A percentile compares a stretch with the other conserved stretches of the same genome.
These are phyloP conservation scores for Limulus polyphemus DNA, from an alignment of 2,888 invertebrate species.

Conservation along the genomic window DNA sequence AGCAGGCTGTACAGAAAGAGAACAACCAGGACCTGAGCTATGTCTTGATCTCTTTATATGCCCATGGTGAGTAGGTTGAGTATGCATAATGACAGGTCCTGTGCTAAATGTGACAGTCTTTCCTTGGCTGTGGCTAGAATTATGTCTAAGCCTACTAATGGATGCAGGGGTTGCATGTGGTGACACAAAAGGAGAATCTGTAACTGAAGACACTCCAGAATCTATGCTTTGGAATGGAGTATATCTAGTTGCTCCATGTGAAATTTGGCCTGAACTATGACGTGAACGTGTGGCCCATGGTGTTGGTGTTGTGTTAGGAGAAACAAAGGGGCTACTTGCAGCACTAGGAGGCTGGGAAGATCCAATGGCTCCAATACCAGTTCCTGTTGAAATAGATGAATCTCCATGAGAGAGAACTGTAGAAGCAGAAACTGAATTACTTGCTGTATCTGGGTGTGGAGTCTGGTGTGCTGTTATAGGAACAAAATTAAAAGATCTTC, in stretches of 20 bases:
- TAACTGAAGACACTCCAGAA: constrained; percentile 31
- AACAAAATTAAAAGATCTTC: constrained; percentile 69
- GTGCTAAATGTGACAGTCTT: constrained; percentile 21
- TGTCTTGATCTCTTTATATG: constrained; percentile 27
- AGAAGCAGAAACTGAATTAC: constrained; percentile 9
- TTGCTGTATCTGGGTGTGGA: constrained; percentile 25
- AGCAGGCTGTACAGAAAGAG: constrained; percentile 6
- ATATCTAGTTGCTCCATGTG: constrained; percentile 20
- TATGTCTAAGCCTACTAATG: constrained; percentile 19
- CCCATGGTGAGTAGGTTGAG: constrained; percentile 11
- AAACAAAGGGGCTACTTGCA: constrained; percentile 65
- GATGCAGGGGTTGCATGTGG: constrained; percentile 29
- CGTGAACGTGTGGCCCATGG: constrained; percentile 30
- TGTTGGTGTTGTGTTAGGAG: constrained; percentile 48
- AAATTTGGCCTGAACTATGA: constrained; percentile 32
- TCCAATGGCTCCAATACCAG: constrained; percentile 16
- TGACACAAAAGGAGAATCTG: constrained; percentile 32
- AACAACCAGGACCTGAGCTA: constrained; percentile 28
- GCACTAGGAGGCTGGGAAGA: constrained; percentile 52
- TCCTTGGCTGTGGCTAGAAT: constrained; percentile 16
- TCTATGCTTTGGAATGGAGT: constrained; percentile 26
- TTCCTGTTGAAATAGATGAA: background rate
- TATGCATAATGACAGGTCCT: constrained; percentile 6
- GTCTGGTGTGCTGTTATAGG: constrained; percentile 60
- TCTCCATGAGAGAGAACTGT: background rate